Evolutionary conservation across 2,888 invertebrate species (phyloP), one percentile per base, ranked within the genome.

Genomic region (Zele albiditarsus): DNA sequence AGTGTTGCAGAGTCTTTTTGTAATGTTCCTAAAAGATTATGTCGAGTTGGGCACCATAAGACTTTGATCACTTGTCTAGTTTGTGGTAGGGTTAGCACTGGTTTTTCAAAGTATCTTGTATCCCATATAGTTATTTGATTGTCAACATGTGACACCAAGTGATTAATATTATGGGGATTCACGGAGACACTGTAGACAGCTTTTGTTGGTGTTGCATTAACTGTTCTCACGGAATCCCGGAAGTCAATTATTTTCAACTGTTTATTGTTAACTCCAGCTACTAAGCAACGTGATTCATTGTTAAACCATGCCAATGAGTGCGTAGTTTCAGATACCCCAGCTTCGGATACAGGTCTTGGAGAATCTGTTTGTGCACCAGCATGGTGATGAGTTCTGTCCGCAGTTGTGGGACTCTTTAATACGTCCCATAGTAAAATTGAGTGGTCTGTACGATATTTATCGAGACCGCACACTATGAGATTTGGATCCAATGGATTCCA

Each of bases 371-470:
- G 91, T 82, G 88, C 90, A 83, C 83, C 86, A 2, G 86, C 81
- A 63, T 88, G 87, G 76, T 88, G 88, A 80, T 87, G 85, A 38
- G 81, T 82, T 33, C 90, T 84, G 28, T 84, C 85, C 20, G 33
- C 46, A 12, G 20, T 27, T 8, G 68, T 31, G 46, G 89, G 89
- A 0, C 89, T 87, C 68, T 91, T 92, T 60, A 90, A 88, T 20
- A 96, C 94, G 89, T 98, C 98, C 97, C 98, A 98, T 65, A 98
- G 91, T 8, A 96, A 91, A 57, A 98, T 93, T 75, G 96, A 96
- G 87, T 95, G 94, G 89, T 98, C 98, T 49, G 95, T 94, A 78
- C 97, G 92, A 87, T 96, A 94, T 87, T 96, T 96, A 84, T 98
- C 98, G 83, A 98, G 91, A 0, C 96, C 98, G 72, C 95, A 95